phyloP scores from a whole-genome alignment of 1,140 invertebrate genomes.

The Drosophila saltans region DNA sequence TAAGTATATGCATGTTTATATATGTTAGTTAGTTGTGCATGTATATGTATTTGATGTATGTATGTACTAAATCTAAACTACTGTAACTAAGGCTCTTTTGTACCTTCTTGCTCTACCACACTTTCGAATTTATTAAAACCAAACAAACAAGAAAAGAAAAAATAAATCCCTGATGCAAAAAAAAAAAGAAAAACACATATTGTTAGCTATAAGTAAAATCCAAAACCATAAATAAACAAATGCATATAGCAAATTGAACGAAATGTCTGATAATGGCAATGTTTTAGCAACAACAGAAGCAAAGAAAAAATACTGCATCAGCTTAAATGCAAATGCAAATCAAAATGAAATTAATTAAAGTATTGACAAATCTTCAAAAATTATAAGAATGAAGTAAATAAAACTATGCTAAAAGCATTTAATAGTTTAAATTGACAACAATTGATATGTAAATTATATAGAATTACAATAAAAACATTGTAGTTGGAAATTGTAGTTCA shows the following conservation, averaged over 20 bases:
- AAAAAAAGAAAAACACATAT: slow-evolving; percentile 14
- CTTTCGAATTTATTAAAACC: slow-evolving; percentile 69
- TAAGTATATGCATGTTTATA: not conserved
- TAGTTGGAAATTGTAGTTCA: slow-evolving; percentile 67
- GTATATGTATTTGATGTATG: slow-evolving; percentile 21
- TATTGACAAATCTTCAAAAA: slow-evolving; percentile 23
- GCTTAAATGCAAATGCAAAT: not conserved
- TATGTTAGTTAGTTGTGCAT: slow-evolving; percentile 1
- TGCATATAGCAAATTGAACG: slow-evolving; percentile 34
- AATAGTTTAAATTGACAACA: slow-evolving; percentile 56
- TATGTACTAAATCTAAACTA: not conserved
- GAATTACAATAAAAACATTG: slow-evolving; percentile 40
- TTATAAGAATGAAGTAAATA: slow-evolving; percentile 33
- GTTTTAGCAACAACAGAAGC: slow-evolving; percentile 29
- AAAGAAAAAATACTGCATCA: not conserved
- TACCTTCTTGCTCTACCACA: slow-evolving; percentile 77
- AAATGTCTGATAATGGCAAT: slow-evolving; percentile 35
- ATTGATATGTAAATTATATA: slow-evolving; percentile 51
- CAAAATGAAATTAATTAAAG: not conserved
- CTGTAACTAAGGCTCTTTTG: slow-evolving; percentile 63
- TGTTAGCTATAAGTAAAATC: slow-evolving; percentile 49
- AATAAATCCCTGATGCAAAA: slow-evolving; percentile 29
- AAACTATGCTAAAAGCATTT: slow-evolving; percentile 77
- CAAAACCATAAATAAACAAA: slow-evolving; percentile 22
- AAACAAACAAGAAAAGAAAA: not conserved